Evolutionary conservation across 2,113 vertebrate genomes (phyloP).

Genomic region (Dolichallabes microphthalmus): DNA sequence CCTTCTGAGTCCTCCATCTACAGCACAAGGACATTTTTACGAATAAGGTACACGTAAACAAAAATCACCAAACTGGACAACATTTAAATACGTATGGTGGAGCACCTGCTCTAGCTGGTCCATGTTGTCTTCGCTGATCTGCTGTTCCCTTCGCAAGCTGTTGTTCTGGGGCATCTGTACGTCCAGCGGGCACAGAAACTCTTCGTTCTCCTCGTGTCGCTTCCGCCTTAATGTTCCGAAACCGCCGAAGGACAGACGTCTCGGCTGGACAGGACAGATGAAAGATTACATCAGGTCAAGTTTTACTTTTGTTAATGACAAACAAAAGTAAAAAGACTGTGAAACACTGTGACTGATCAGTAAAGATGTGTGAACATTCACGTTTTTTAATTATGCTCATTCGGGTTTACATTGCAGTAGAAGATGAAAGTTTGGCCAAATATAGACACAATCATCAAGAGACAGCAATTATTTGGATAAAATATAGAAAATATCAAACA

Average conservation of each 20-base stretch:
- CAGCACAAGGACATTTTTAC: slow-evolving; percentile 17
- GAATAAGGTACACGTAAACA: not conserved
- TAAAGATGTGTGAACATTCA: too few relatives aligned
- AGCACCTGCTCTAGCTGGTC: slow-evolving; percentile 86
- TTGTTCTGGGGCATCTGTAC: slow-evolving; percentile 79
- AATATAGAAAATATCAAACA: too few relatives aligned
- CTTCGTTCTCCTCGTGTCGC: slow-evolving; percentile 87
- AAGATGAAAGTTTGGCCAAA: too few relatives aligned
- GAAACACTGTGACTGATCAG: too few relatives aligned
- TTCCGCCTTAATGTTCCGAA: slow-evolving; percentile 91
- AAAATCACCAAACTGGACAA: not conserved
- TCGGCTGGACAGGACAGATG: slow-evolving; percentile 73
- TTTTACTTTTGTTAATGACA: not conserved
- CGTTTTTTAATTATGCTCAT: too few relatives aligned
- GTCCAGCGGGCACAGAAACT: slow-evolving; percentile 93
- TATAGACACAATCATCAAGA: too few relatives aligned
- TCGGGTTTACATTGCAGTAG: too few relatives aligned
- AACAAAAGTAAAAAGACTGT: too few relatives aligned
- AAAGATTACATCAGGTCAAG: not conserved
- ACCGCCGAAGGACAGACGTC: slow-evolving; percentile 85
- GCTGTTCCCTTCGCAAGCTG: slow-evolving; percentile 72
- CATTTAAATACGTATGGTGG: not conserved
- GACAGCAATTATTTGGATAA: too few relatives aligned
- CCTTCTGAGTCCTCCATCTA: slow-evolving; percentile 98
- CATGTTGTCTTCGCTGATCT: slow-evolving; percentile 78